Evolutionary conservation across 2,797 vertebrate species (phyloP).

Genomic region (Iguana delicatissima): DNA sequence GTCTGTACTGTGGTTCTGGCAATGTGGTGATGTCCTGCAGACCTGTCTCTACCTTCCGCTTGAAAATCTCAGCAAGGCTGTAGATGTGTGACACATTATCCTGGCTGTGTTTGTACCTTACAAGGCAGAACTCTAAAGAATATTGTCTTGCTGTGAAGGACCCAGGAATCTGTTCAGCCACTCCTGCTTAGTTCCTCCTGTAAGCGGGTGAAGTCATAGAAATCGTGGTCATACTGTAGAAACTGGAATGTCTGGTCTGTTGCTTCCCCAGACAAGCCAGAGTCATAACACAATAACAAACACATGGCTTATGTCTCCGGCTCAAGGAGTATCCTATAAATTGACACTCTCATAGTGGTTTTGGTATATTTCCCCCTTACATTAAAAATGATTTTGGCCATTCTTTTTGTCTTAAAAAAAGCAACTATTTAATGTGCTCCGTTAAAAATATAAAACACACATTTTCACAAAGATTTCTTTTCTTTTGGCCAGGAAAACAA

Average conservation of each 20-base stretch:
- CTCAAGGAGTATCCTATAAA: neutral
- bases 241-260: no score
- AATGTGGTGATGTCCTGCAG: neutral
- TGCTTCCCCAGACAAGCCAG: no score
- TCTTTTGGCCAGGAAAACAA: slow-evolving; percentile 85
- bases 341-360: no score
- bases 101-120: neutral
- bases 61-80: neutral
- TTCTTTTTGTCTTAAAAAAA: neutral
- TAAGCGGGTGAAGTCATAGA: no score
- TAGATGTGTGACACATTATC: no score
- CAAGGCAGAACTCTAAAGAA: neutral
- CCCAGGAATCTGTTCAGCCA: no score
- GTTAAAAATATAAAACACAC: neutral
- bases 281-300: neutral
- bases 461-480: neutral
- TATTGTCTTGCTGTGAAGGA: no score
- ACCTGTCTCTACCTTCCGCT: neutral
- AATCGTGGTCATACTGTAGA: no score
- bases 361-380: neutral
- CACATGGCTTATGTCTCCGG: neutral
- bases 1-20: neutral
- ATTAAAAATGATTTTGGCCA: neutral
- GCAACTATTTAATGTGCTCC: neutral
- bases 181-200: no score